A percentile compares a stretch with the other conserved stretches of the same genome.
These are phyloP conservation scores for Deroptyus accipitrinus DNA, from an alignment of 2,113 vertebrate genomes.

Conservation along the genomic window DNA sequence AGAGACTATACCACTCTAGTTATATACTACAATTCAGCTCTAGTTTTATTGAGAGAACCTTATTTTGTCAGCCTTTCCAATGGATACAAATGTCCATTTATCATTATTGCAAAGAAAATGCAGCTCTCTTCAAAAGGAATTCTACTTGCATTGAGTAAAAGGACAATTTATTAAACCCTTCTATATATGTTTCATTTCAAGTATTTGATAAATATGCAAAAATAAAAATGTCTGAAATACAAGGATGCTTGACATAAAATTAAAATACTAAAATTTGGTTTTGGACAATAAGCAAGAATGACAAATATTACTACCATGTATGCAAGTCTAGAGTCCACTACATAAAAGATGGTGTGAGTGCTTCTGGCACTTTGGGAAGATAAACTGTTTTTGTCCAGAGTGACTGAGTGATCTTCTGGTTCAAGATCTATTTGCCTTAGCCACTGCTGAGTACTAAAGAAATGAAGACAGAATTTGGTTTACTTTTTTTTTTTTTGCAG, in stretches of 20 bases:
- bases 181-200: not conserved
- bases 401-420: not conserved
- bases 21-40: not conserved
- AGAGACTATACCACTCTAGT: not conserved
- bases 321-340: not conserved
- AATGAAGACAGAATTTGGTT: not conserved
- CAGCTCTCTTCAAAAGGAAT: not conserved
- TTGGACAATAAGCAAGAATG: not conserved
- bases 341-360: not conserved
- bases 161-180: not conserved
- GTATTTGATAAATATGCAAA: not conserved
- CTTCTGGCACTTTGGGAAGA: not conserved
- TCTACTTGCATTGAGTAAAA: not conserved
- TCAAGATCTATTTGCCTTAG: not conserved
- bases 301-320: not conserved
- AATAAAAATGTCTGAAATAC: not conserved
- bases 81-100: not conserved
- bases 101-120: not conserved
- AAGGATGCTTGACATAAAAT: not conserved
- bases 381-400: not conserved
- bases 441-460: not conserved
- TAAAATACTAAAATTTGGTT: rapidly evolving
- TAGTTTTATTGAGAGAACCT: not conserved
- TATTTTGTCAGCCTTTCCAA: not conserved
- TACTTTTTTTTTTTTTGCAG: not conserved